These are phyloP conservation scores for Globodera ellingtonae DNA, from an alignment of 1,140 invertebrate genomes.

Conservation along the genomic window DNA sequence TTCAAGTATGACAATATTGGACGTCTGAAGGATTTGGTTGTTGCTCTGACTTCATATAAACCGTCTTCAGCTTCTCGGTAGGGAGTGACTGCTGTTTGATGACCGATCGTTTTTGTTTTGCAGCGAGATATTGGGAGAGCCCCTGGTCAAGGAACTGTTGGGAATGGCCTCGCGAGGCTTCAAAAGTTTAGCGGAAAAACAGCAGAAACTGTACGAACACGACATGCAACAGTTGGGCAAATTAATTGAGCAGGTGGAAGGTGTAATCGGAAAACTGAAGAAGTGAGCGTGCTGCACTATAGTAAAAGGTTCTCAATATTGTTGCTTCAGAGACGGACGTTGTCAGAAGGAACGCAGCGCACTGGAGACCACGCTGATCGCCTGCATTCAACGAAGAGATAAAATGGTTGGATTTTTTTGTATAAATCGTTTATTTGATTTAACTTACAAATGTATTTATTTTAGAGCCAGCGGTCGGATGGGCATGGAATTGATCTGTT, in stretches of 20 bases:
- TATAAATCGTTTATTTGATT: not conserved
- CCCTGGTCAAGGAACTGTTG: not conserved
- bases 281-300: not conserved
- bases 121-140: not conserved
- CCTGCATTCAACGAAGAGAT: slow-evolving; percentile 9
- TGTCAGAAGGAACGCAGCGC: not conserved
- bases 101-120: not conserved
- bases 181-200: not conserved
- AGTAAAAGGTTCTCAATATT: not conserved
- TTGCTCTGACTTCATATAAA: not conserved
- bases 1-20: slow-evolving; percentile 23
- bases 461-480: not conserved
- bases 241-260: not conserved
- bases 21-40: slow-evolving; percentile 14
- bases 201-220: not conserved
- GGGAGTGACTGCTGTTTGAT: not conserved
- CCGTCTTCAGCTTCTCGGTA: not conserved
- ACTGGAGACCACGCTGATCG: slow-evolving; percentile 4
- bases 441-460: not conserved
- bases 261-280: slow-evolving; percentile 1
- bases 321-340: not conserved
- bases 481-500: too few relatives aligned
- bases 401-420: slow-evolving; percentile 2
- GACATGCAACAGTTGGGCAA: slow-evolving; percentile 10
- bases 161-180: not conserved